phyloP scores from a whole-genome alignment of 2,797 vertebrate genomes.

The Coregonus sp. region DNA sequence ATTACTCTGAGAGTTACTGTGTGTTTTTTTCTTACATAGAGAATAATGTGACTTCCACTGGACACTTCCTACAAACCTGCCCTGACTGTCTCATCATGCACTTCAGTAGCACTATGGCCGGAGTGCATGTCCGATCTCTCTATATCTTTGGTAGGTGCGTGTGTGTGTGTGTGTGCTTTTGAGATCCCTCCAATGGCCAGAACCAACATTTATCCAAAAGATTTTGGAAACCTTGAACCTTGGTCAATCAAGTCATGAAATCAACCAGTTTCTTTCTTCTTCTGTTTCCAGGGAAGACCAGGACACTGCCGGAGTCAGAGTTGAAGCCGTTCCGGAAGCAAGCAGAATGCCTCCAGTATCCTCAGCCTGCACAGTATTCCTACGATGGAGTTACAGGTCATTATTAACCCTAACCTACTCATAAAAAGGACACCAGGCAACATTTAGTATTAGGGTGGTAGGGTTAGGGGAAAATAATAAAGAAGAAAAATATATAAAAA shows the following conservation, averaged over 20 bases:
- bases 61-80: background rate
- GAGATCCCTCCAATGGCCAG: background rate
- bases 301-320: background rate
- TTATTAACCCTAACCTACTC: background rate
- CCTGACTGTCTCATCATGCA: background rate
- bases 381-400: constrained; percentile 5
- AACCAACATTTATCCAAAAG: background rate
- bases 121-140: too few relatives aligned
- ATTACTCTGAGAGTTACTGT: background rate
- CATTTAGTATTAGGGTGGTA: background rate
- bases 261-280: background rate
- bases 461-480: too few relatives aligned
- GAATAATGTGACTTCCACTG: background rate
- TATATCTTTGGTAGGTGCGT: constrained; percentile 1
- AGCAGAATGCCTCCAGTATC: constrained; percentile 7
- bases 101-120: background rate
- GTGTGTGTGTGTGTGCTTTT: background rate
- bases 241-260: background rate
- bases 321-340: background rate
- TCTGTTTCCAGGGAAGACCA: background rate
- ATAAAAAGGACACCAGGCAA: background rate
- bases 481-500: too few relatives aligned
- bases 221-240: background rate
- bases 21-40: background rate
- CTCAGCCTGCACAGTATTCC: constrained; percentile 2